A percentile compares a stretch with the other conserved stretches of the same genome.
These are phyloP conservation scores for Gandaritis pyraliata DNA, from an alignment of 2,888 invertebrate species.

Conservation along the genomic window DNA sequence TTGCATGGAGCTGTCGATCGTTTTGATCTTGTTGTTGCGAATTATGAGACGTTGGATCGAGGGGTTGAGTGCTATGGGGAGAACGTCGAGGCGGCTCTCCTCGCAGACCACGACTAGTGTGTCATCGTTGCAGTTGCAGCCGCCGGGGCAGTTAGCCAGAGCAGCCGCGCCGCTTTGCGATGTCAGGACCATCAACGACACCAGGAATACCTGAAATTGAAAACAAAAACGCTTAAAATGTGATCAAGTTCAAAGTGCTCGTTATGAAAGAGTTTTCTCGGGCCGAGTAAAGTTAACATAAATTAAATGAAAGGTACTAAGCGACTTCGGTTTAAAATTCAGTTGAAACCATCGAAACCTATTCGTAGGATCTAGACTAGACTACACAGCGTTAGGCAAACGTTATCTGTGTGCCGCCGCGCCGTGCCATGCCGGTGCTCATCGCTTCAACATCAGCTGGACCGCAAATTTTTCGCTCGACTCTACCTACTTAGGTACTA, in stretches of 20 bases:
- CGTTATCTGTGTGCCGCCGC: conserved; percentile 44
- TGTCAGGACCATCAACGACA: conserved; percentile 68
- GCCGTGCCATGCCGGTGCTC: conserved; percentile 25
- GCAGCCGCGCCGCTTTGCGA: conserved; percentile 80
- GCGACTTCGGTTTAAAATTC: conserved; percentile 40
- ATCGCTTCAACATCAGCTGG: conserved; percentile 47
- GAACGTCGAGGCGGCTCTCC: conserved; percentile 93
- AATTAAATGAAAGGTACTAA: conserved; percentile 25
- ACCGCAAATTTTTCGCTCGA: conserved; percentile 49
- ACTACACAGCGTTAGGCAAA: conserved; percentile 41
- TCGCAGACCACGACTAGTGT: conserved; percentile 94
- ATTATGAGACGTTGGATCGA: conserved; percentile 93
- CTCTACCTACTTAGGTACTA: too few species aligned
- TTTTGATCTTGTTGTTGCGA: conserved; percentile 93
- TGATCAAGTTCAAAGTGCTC: conserved; percentile 20
- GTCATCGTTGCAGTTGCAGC: conserved; percentile 95
- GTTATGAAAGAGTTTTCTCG: conserved; percentile 27
- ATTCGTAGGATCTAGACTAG: conserved; percentile 37
- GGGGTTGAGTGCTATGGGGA: conserved; percentile 96
- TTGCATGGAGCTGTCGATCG: conserved; percentile 94
- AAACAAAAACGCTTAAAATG: conserved; percentile 31
- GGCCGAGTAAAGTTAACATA: conserved; percentile 14
- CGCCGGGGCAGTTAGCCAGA: conserved; percentile 92
- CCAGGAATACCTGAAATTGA: conserved; percentile 72
- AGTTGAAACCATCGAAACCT: conserved; percentile 44